Evolutionary conservation across 2,888 invertebrate genomes (phyloP).

Genomic region (Fissipunctia ypsillon): DNA sequence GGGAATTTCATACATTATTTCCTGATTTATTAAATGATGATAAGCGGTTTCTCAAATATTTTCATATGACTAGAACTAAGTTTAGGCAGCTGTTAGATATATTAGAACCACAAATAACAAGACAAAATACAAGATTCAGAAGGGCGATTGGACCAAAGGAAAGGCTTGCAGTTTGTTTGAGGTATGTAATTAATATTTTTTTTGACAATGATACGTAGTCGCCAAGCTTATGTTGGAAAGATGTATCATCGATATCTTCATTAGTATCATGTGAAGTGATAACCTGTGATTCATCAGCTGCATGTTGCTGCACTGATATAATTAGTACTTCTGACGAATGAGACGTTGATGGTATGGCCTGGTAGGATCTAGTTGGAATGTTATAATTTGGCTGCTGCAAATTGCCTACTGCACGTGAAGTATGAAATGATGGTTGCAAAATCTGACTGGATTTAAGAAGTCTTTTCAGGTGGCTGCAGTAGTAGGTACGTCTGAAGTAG

Average conservation of each 20-base stretch:
- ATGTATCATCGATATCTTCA: not conserved
- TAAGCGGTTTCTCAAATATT: not conserved
- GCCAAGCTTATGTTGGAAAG: not conserved
- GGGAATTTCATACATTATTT: not conserved
- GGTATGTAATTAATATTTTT: not conserved
- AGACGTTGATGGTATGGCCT: too few species aligned
- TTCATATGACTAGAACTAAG: not conserved
- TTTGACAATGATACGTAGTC: not conserved
- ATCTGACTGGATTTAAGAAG: too few species aligned
- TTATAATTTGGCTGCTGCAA: too few species aligned
- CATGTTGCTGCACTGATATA: not conserved
- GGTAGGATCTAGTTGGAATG: too few species aligned
- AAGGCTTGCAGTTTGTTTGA: not conserved
- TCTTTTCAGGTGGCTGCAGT: too few species aligned
- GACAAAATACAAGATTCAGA: slow-evolving; percentile 1
- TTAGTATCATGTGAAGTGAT: not conserved
- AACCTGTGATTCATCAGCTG: not conserved
- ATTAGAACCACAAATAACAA: slow-evolving; percentile 7
- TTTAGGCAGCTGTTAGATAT: slow-evolving; percentile 1
- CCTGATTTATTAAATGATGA: not conserved
- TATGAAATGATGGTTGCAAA: too few species aligned
- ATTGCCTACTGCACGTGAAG: too few species aligned
- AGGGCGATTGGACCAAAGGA: not conserved
- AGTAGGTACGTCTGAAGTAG: too few species aligned
- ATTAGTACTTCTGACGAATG: not conserved